Evolutionary conservation across 2,113 vertebrate species (phyloP).

Genomic region (Thryonomys swinderianus): DNA sequence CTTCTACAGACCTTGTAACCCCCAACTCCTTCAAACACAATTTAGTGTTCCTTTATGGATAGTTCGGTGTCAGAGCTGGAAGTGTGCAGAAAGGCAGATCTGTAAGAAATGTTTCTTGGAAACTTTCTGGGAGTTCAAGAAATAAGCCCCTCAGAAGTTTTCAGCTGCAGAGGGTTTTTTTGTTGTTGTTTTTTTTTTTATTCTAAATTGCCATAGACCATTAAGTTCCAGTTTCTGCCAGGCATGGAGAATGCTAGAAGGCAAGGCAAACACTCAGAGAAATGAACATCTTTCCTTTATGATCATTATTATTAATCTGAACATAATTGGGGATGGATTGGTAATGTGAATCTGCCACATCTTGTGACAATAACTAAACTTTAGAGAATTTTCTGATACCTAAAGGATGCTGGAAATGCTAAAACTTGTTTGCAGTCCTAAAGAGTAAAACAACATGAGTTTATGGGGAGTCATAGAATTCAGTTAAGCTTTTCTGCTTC

Average conservation of each 20-base stretch:
- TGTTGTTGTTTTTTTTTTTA: not conserved
- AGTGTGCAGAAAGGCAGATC: not conserved
- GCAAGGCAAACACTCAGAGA: not conserved
- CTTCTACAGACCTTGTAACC: not conserved
- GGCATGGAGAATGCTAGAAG: not conserved
- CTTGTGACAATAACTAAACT: not conserved
- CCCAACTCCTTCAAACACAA: not conserved
- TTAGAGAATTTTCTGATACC: not conserved
- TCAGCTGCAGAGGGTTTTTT: not conserved
- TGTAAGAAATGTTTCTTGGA: constrained; percentile 1
- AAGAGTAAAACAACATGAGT: not conserved
- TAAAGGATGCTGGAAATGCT: not conserved
- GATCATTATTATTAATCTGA: constrained; percentile 29
- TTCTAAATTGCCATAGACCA: not conserved
- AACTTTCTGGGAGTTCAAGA: not conserved
- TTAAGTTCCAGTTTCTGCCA: not conserved
- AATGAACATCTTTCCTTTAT: not conserved
- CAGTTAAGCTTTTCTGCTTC: not conserved
- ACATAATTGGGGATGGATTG: not conserved
- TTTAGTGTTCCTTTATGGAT: not conserved
- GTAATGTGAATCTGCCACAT: not conserved
- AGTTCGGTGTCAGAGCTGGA: not conserved
- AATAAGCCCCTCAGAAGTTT: not conserved
- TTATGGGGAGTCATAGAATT: not conserved
- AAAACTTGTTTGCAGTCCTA: not conserved